Percentiles rank a stretch among this genome's conserved stretches.
Conservation (phyloP, 2,797 vertebrate genomes). For the Aselliscus stoliczkanus region DNA sequence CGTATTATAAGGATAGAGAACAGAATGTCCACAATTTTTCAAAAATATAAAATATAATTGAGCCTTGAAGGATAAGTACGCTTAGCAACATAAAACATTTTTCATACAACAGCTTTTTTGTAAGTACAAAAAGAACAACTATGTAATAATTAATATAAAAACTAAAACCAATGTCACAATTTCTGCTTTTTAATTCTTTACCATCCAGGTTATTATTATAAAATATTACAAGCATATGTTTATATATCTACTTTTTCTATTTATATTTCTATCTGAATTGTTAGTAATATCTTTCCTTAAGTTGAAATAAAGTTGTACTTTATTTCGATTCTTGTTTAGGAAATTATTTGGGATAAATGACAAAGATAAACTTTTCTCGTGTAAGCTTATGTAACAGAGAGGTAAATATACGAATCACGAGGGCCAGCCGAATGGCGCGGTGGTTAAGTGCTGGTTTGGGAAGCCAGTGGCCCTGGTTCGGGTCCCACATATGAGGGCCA, state of each 20-base stretch:
- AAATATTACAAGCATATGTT: neutral
- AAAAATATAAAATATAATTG: neutral
- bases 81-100: neutral
- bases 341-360: neutral
- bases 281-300: neutral
- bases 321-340: neutral
- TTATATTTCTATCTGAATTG: neutral
- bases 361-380: constrained; percentile 29
- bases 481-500: no score
- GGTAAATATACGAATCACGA: constrained; percentile 1
- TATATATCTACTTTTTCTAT: neutral
- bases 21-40: neutral
- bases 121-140: neutral
- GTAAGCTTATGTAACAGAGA: constrained; percentile 36
- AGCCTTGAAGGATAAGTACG: neutral
- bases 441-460: no score
- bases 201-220: neutral
- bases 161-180: neutral
- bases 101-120: neutral
- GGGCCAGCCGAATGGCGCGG: no score
- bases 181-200: neutral
- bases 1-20: neutral
- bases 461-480: no score
- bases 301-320: neutral
- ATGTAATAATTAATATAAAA: neutral